phyloP scores from a whole-genome alignment of 2,888 invertebrate genomes.

The Physocephala rufipes region DNA sequence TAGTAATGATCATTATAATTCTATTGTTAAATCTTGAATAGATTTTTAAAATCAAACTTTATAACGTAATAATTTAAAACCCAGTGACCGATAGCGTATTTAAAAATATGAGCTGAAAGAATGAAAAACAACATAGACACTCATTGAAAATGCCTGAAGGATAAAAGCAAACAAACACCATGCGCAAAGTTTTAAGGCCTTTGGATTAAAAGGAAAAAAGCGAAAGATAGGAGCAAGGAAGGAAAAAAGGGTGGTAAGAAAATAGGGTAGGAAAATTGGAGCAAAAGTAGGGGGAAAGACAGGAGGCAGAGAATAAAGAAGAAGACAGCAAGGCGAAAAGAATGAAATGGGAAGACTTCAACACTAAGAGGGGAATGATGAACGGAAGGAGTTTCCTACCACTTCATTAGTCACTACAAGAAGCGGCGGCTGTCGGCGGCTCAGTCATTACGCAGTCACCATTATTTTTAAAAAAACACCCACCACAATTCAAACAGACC shows the following conservation, averaged over 20 bases:
- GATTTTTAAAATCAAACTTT: too few species aligned
- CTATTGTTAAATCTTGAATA: too few species aligned
- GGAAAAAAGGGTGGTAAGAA: too few species aligned
- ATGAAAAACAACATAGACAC: neutral
- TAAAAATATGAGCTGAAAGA: neutral
- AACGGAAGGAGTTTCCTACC: slow-evolving; percentile 24
- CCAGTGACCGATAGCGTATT: neutral
- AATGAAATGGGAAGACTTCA: neutral
- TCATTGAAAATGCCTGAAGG: neutral
- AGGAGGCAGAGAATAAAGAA: neutral
- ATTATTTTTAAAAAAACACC: slow-evolving; percentile 8
- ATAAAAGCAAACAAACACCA: too few species aligned
- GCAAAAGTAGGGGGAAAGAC: too few species aligned
- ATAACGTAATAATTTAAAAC: too few species aligned
- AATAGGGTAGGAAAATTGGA: too few species aligned
- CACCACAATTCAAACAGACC: neutral
- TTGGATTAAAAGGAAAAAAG: too few species aligned
- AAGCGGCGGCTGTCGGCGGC: slow-evolving; percentile 14
- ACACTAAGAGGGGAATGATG: neutral
- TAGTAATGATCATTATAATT: too few species aligned
- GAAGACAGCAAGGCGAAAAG: neutral
- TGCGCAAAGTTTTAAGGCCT: neutral
- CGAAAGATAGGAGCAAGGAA: too few species aligned
- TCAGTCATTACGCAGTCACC: slow-evolving; percentile 4
- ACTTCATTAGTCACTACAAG: slow-evolving; percentile 34